phyloP scores from a whole-genome alignment of 1,140 invertebrate species.

The Brachionus angularis region DNA sequence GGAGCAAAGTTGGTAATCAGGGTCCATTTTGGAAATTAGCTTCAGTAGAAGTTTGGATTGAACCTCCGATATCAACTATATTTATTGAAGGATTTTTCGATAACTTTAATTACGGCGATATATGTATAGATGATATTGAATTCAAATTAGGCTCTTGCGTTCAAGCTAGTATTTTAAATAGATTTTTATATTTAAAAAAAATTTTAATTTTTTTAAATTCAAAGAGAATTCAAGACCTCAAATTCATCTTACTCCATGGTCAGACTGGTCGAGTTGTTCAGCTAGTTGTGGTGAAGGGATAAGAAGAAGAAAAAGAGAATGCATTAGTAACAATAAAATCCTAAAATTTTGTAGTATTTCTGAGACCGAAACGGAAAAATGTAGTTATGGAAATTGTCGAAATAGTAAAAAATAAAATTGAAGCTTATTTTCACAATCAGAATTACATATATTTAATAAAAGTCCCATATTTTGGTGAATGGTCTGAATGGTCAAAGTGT shows the following conservation, averaged over 20 bases:
- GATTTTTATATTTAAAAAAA: neutral
- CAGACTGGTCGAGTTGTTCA: neutral
- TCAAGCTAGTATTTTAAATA: neutral
- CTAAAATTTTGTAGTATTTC: no score
- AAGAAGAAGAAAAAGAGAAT: neutral
- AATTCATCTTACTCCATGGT: no score
- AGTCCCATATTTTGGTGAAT: conserved; percentile 31
- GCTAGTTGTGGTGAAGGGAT: neutral
- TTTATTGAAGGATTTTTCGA: neutral
- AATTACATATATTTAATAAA: no score
- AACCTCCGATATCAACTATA: conserved; percentile 11
- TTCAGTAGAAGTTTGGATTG: neutral
- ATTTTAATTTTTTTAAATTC: conserved; percentile 6
- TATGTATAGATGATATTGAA: conserved; percentile 18
- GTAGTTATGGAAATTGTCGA: neutral
- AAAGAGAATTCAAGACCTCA: no score
- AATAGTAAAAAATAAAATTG: no score
- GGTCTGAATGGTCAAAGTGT: conserved; percentile 38
- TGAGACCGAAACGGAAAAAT: neutral
- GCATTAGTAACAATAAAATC: no score
- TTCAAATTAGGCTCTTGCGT: neutral
- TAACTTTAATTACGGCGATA: conserved; percentile 6
- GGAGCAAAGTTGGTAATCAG: conserved; percentile 19
- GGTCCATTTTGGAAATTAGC: neutral
- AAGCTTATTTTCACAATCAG: no score